Conservation (phyloP, 2,888 invertebrate genomes). For the Latheticus oryzae region DNA sequence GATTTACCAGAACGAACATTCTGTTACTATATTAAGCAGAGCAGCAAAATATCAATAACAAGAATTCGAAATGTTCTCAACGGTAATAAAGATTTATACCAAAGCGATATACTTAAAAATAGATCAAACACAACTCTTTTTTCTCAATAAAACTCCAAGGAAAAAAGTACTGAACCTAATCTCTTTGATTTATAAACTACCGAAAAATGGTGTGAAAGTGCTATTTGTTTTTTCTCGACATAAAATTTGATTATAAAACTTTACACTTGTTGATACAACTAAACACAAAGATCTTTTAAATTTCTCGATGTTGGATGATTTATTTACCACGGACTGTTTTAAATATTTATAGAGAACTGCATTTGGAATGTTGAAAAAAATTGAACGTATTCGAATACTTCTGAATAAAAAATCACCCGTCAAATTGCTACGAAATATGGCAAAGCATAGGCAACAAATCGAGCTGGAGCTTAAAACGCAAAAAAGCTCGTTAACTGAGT, state of each 20-base stretch:
- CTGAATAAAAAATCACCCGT: slow-evolving; percentile 10
- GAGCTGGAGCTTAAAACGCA: slow-evolving; percentile 15
- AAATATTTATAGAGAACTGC: slow-evolving; percentile 5
- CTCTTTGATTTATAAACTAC: slow-evolving; percentile 6
- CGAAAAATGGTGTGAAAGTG: no score
- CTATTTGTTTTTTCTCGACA: slow-evolving; percentile 4
- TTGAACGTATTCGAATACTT: not conserved
- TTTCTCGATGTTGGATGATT: not conserved
- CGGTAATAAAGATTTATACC: no score
- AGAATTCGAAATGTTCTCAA: no score
- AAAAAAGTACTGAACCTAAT: no score
- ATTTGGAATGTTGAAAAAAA: slow-evolving; percentile 2
- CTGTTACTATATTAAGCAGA: no score
- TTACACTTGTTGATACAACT: slow-evolving; percentile 22
- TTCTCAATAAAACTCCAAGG: no score
- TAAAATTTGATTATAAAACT: slow-evolving; percentile 18
- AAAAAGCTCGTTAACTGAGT: slow-evolving; percentile 38
- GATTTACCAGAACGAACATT: no score
- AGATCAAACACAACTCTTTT: no score
- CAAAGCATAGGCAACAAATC: slow-evolving; percentile 9
- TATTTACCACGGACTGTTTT: slow-evolving; percentile 1
- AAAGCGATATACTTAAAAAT: no score
- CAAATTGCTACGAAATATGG: not conserved
- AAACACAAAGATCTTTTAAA: not conserved
- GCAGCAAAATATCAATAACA: no score